Base-by-base conservation (phyloP, 2,113 vertebrate species). In the Pantherophis guttatus region DNA sequence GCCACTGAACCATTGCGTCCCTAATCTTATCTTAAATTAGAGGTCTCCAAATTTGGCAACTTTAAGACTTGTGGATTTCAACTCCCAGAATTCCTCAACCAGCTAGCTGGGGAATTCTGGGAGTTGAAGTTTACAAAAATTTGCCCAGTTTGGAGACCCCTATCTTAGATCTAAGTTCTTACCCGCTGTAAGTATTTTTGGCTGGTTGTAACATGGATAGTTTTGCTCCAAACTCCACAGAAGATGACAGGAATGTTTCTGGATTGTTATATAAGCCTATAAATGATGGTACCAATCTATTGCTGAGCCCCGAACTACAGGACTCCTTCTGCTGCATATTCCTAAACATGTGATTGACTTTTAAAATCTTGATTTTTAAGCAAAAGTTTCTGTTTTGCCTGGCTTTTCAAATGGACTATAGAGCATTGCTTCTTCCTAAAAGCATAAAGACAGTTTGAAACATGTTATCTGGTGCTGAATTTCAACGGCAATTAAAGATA, bases 401-500 rank as follows among this genome's bases (percentile, higher is more conserved):
- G 50, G 3, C 8, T 23, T 12, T 85, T 33, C 54, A 53, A 91
- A 7, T 44, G n/a, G 70, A 4, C 33, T 33, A 21, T n/a, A 57
- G 13, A 50, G 39, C 29, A n/a, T 15, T 8, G n/a, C 58, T 93
- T 81, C 15, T 44, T 81, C 75, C 33, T 9, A 23, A 92, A 94
- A 94, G 24, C 33, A 90, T 15, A 29, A 88, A 52, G 33, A 50
- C 26, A 91, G 8, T 92, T 91, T 24, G 92, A 58, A 93, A 75
- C 29, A 23, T 23, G 53, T 7, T 50, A 55, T 50, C 39, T 39
- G 48, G 24, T 39, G 44, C 10, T 94, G 23, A 94, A 23, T 59
- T 89, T 90, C 55, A 93, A 1, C 39, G 52, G 15, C 8, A 91
- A 81, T 70, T 55, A 8, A 91, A 8, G 50, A 87, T 33, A 93